Evolutionary conservation across 2,888 invertebrate genomes (phyloP), one percentile per base, ranked within the genome.

Genomic region (Papilio protenor): DNA sequence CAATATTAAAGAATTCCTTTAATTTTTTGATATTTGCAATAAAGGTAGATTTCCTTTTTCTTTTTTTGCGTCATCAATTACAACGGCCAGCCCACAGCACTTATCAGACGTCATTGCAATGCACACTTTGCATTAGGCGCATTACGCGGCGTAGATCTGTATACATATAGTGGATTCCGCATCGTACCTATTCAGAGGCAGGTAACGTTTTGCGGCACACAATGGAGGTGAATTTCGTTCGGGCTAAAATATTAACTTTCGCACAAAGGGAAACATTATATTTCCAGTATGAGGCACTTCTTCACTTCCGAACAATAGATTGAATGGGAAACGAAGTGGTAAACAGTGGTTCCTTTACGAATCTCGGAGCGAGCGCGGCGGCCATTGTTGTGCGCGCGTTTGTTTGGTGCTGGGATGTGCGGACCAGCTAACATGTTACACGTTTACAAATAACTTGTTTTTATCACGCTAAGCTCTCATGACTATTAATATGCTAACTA

Each of bases 311-410:
- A 94, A 94, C 93, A 94, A 94, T 90, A 89, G 90, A 84, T 88
- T 92, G 90, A 92, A 94, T 93, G 86, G 90, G 88, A 92, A 90
- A 90, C 93, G 92, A 94, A 94, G 91, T 94, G 94, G 94, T 94
- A 93, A 94, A 93, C 93, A 93, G 90, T 89, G 90, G 89, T 90
- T 88, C 87, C 87, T 87, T 88, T 85, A 83, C 85, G 88, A 88
- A 87, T 87, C 86, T 83, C 82, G 83, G 83, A 81, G 85, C 83
- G 86, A 85, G 85, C 61, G 23, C 61, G 21, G 83, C 87, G 84
- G 82, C 83, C 82, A 84, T 81, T 82, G 82, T 83, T 81, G 80
- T 79, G 23, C 75, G 77, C 52, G 77, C 75, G 77, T 77, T 71
- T 75, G 61, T 73, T 69, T 75, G 69, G 16, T 21, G 55, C 76